phyloP scores from a whole-genome alignment of 2,888 invertebrate genomes.

The Drosophila suboccidentalis region DNA sequence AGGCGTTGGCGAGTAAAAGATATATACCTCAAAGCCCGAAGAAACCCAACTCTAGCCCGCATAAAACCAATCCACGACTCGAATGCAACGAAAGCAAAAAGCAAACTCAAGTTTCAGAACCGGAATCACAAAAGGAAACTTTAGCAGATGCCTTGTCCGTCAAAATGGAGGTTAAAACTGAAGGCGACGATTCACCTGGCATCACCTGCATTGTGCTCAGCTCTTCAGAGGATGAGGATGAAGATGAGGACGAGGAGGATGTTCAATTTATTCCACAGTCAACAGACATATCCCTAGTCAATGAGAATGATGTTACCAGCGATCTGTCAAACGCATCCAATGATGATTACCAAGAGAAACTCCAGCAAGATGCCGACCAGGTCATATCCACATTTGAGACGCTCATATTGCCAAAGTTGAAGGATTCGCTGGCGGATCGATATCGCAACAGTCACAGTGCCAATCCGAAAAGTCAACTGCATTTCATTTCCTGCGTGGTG shows the following conservation, averaged over 20 bases:
- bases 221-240: conserved; percentile 61
- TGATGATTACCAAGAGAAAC: conserved; percentile 50
- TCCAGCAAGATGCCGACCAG: conserved; percentile 73
- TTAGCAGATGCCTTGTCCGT: not conserved
- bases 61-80: not conserved
- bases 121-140: not conserved
- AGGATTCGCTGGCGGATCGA: conserved; percentile 61
- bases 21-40: not conserved
- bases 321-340: conserved; percentile 1
- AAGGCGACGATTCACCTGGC: not conserved
- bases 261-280: conserved; percentile 1
- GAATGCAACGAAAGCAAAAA: not conserved
- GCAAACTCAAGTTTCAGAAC: not conserved
- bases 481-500: conserved; percentile 82
- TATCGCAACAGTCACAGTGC: conserved; percentile 75
- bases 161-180: conserved; percentile 17
- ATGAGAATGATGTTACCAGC: not conserved
- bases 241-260: conserved; percentile 9
- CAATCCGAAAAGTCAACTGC: conserved; percentile 65
- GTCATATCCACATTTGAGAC: conserved; percentile 83
- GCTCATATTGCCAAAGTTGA: conserved; percentile 78
- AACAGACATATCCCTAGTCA: conserved; percentile 2
- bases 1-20: conserved; percentile 22
- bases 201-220: conserved; percentile 45
- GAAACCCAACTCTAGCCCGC: not conserved